Base-by-base conservation (phyloP, 2,797 vertebrate species). In the Buceros bicornis region DNA sequence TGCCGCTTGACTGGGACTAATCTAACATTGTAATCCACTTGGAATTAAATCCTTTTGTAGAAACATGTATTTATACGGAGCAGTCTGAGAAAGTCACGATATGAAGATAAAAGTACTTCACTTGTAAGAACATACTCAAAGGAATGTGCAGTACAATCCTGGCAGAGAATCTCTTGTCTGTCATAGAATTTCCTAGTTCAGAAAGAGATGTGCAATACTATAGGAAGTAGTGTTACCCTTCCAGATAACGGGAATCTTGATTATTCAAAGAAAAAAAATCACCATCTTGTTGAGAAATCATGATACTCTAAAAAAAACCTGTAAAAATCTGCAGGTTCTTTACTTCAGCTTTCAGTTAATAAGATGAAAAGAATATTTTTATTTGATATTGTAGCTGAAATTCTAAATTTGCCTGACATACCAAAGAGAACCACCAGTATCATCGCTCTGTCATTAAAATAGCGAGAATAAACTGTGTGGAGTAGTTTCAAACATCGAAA, bases 331-430 rank as follows among this genome's bases (percentile, higher is more conserved):
- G 56, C 45, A 11, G 13, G 14, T 70, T 79, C 22, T 56, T 78
- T 87, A 21, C 13, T 28, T 71, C 26, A 58, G 16, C 7, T 66
- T 66, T 69, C 61, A 56, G 11, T 25, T 54, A 29, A 8, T 45
- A 48, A 35, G 5, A 57, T 40, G 1, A 16, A 37, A 43, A 28
- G 24, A 6, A 60, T 13, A 67, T 3, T 3, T 14, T 0, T 10
- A 53, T 58, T 87, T 87, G 5, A 73, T 58, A 66, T 42, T 53
- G 20, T 47, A 80, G 35, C 8, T 70, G 51, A 87, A 76, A 66
- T 67, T 71, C 62, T 66, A 35, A 73, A 57, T 51, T 87, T 76
- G n/a, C 24, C 35, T 43, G 7, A 19, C 22, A 40, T 60, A 64
- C 40, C 10, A 31, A 94, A 82, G 10, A 57, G 14, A 76, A 82